A percentile compares a stretch with the other conserved stretches of the same genome.
Conservation (phyloP, 2,797 vertebrate species). For the Coracias cyanogaster region DNA sequence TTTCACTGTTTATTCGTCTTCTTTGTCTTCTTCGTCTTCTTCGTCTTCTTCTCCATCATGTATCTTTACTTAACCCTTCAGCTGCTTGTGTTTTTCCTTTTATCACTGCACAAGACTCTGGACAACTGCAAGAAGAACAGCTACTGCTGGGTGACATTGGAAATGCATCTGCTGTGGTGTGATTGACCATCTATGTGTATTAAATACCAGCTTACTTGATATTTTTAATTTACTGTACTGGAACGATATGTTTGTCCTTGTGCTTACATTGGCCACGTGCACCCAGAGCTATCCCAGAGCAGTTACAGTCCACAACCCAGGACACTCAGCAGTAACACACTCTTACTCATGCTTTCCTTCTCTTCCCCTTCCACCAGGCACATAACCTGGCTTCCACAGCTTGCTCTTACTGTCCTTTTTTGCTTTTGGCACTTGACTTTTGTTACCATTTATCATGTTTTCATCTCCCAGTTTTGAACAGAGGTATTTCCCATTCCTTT, state of each 20-base stretch:
- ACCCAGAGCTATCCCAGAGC: not conserved
- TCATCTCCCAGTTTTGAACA: not conserved
- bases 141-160: not conserved
- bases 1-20: not conserved
- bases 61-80: not conserved
- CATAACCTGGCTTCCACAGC: not conserved
- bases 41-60: not conserved
- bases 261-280: not conserved
- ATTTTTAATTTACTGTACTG: not conserved
- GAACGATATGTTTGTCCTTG: not conserved
- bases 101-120: not conserved
- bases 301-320: not conserved
- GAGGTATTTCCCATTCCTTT: not conserved
- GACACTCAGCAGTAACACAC: not conserved
- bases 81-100: not conserved
- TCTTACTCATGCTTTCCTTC: not conserved
- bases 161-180: conserved; percentile 1
- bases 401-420: not conserved
- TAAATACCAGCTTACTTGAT: not conserved
- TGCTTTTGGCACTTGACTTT: not conserved
- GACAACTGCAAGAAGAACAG: not conserved
- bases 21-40: not conserved
- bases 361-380: not conserved
- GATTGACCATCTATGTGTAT: not conserved
- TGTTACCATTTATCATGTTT: not conserved